phyloP scores from a whole-genome alignment of 1,140 invertebrate species.

The Drosophila punjabiensis region DNA sequence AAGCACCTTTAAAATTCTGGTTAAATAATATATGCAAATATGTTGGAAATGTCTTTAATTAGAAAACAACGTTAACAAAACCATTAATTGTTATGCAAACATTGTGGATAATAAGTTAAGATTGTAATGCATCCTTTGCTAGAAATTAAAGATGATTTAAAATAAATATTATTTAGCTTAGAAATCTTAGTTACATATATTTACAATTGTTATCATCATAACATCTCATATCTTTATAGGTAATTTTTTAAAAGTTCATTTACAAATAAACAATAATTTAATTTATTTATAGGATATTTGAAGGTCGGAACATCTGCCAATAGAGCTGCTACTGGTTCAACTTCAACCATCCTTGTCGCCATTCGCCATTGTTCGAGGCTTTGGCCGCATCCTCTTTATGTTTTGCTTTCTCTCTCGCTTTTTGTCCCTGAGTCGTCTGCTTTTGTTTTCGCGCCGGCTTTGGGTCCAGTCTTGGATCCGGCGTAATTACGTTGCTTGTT shows the following conservation, averaged over 20 bases:
- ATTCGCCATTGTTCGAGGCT: constrained; percentile 39
- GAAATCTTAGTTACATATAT: neutral
- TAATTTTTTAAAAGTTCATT: too few species aligned
- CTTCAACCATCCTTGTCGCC: constrained; percentile 24
- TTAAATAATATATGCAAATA: neutral
- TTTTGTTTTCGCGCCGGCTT: constrained; percentile 35
- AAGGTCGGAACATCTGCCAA: neutral
- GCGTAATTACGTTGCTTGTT: constrained; percentile 77
- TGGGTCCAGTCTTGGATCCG: constrained; percentile 38
- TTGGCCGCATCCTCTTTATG: constrained; percentile 57
- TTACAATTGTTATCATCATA: neutral
- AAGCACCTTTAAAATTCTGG: neutral
- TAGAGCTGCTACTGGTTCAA: neutral
- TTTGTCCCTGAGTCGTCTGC: constrained; percentile 17
- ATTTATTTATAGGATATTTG: constrained; percentile 6
- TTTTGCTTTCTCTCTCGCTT: constrained; percentile 53
- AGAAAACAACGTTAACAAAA: neutral
- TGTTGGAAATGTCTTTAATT: neutral
- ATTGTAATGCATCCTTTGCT: neutral
- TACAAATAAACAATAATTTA: neutral
- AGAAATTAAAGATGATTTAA: neutral
- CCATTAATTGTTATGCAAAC: neutral
- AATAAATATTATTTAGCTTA: too few species aligned
- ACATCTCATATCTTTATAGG: neutral
- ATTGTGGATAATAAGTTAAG: too few species aligned